A percentile compares a stretch with the other conserved stretches of the same genome.
Evolutionary conservation across 2,888 invertebrate genomes (phyloP).

Genomic region (Rhamnusium bicolor): DNA sequence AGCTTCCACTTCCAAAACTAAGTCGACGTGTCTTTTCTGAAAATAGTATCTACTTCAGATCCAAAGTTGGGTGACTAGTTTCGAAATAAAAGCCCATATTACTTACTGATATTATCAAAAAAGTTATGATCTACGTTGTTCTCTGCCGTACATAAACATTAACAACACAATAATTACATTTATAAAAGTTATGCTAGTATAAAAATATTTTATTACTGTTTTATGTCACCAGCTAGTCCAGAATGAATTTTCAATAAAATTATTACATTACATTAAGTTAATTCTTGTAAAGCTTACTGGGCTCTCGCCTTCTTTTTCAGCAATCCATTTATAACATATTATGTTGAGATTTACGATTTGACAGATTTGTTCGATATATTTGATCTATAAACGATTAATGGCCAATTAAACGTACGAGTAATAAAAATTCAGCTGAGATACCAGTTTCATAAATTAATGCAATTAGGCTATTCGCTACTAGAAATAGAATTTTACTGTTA

Average conservation of each 20-base stretch:
- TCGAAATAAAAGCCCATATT: no score
- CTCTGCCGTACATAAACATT: not conserved
- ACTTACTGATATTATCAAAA: no score
- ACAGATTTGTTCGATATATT: slow-evolving; percentile 3
- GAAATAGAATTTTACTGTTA: slow-evolving; percentile 7
- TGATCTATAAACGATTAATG: slow-evolving; percentile 18
- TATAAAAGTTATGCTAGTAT: not conserved
- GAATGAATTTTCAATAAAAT: no score
- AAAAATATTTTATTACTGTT: not conserved
- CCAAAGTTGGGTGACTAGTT: no score
- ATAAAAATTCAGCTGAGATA: slow-evolving; percentile 7
- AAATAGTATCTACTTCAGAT: no score
- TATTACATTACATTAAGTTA: no score
- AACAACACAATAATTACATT: not conserved
- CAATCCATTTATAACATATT: not conserved
- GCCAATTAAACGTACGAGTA: slow-evolving; percentile 17
- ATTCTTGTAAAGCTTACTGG: not conserved
- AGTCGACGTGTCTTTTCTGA: no score
- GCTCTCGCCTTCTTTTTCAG: not conserved
- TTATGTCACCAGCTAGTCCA: not conserved
- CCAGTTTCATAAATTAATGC: not conserved
- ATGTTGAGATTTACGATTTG: slow-evolving; percentile 19
- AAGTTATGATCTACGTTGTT: no score
- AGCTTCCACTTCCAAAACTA: no score
- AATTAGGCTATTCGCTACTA: not conserved